Evolutionary conservation across 1,140 invertebrate species (phyloP).

Genomic region (Nasonia giraulti): DNA sequence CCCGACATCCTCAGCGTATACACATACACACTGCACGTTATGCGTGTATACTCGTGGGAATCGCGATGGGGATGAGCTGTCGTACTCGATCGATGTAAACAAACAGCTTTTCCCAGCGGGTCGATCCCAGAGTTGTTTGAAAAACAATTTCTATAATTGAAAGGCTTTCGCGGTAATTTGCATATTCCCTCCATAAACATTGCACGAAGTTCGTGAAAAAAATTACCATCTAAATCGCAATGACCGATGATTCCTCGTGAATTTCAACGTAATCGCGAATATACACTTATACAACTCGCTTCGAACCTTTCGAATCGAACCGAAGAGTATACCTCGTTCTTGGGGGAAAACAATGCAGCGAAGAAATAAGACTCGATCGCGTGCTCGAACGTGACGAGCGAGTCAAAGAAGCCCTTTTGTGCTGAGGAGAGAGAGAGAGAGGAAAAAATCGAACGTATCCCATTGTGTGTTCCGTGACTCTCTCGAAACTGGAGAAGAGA

Average conservation of each 20-base stretch:
- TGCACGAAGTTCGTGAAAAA: too few relatives aligned
- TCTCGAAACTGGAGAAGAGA: background rate
- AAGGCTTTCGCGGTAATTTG: too few relatives aligned
- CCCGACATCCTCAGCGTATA: background rate
- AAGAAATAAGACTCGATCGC: background rate
- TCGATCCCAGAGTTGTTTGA: background rate
- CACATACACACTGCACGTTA: background rate
- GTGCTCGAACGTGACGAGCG: slow-evolving; percentile 1
- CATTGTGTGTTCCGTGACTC: background rate
- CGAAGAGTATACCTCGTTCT: background rate
- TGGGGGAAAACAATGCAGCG: too few relatives aligned
- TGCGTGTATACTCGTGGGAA: background rate
- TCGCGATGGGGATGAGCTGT: background rate
- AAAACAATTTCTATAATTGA: too few relatives aligned
- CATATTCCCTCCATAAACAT: too few relatives aligned
- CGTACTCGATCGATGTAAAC: background rate
- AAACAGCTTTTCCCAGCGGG: background rate
- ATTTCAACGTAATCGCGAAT: background rate
- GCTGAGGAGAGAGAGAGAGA: background rate
- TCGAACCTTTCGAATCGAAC: background rate
- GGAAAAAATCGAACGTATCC: background rate
- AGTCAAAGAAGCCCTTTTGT: background rate
- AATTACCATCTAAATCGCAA: too few relatives aligned
- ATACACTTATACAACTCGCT: background rate
- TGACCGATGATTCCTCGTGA: background rate